Conservation (phyloP, 1,140 invertebrate species). For the Euwallacea similis region DNA sequence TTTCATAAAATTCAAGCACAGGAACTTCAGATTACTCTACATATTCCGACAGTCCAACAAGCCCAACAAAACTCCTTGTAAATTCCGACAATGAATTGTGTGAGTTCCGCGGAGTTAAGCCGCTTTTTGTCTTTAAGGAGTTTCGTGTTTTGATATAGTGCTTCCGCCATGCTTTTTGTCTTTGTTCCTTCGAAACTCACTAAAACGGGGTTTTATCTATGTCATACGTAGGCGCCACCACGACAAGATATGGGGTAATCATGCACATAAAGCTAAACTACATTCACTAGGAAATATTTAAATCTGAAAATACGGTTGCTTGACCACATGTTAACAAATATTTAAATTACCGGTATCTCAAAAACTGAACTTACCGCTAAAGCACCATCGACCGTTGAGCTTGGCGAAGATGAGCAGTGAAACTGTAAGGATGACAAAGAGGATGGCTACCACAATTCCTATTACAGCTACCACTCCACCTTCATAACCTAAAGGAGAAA, state of each 20-base stretch:
- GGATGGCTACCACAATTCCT: slow-evolving; percentile 70
- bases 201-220: too few relatives aligned
- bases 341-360: slow-evolving; percentile 36
- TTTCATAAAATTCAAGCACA: too few relatives aligned
- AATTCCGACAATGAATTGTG: slow-evolving; percentile 25
- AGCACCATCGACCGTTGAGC: slow-evolving; percentile 78
- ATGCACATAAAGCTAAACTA: too few relatives aligned
- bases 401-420: slow-evolving; percentile 74
- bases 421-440: slow-evolving; percentile 66
- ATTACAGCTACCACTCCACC: slow-evolving; percentile 73
- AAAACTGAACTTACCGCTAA: slow-evolving; percentile 69
- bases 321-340: slow-evolving; percentile 22
- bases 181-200: too few relatives aligned
- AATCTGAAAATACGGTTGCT: slow-evolving; percentile 4
- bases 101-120: slow-evolving; percentile 14
- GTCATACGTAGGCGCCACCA: too few relatives aligned
- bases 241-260: too few relatives aligned
- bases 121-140: slow-evolving; percentile 3
- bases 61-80: slow-evolving; percentile 16
- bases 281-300: too few relatives aligned
- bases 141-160: slow-evolving; percentile 19
- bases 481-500: slow-evolving; percentile 59
- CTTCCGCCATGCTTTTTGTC: background rate
- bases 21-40: too few relatives aligned
- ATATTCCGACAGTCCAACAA: background rate